phyloP scores from a whole-genome alignment of 2,113 vertebrate genomes.

The Neotoma lepida region DNA sequence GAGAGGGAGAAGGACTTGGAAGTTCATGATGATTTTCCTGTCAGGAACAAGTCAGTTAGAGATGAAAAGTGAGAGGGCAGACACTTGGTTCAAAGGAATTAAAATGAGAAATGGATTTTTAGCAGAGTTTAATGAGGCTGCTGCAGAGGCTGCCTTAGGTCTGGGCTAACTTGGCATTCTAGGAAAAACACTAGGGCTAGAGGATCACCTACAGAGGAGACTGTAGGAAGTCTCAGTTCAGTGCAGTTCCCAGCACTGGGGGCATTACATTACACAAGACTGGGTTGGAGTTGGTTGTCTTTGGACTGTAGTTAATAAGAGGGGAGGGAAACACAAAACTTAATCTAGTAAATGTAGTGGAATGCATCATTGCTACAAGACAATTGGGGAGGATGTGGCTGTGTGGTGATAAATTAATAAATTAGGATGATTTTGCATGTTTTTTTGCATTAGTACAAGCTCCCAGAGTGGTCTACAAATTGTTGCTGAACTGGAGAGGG shows the following conservation, averaged over 20 bases:
- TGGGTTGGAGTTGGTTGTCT: background rate
- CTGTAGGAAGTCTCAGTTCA: background rate
- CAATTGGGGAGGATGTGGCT: background rate
- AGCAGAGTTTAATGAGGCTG: slow-evolving; percentile 6
- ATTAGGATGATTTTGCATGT: background rate
- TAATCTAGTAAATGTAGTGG: background rate
- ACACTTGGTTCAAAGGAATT: slow-evolving; percentile 14
- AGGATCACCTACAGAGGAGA: background rate
- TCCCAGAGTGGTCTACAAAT: background rate
- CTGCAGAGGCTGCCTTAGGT: background rate
- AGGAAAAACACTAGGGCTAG: background rate
- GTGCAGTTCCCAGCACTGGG: background rate
- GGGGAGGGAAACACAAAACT: background rate
- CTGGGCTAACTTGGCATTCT: background rate
- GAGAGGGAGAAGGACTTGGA: background rate
- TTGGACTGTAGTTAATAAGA: background rate
- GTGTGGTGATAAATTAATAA: background rate
- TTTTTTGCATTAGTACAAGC: background rate
- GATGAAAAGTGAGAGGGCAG: background rate
- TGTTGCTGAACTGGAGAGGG: background rate
- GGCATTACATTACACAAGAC: background rate
- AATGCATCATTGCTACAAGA: background rate
- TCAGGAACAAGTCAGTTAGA: background rate
- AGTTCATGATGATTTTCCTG: background rate
- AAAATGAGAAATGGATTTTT: slow-evolving; percentile 43